phyloP scores from a whole-genome alignment of 2,113 vertebrate genomes.

The Uria lomvia region DNA sequence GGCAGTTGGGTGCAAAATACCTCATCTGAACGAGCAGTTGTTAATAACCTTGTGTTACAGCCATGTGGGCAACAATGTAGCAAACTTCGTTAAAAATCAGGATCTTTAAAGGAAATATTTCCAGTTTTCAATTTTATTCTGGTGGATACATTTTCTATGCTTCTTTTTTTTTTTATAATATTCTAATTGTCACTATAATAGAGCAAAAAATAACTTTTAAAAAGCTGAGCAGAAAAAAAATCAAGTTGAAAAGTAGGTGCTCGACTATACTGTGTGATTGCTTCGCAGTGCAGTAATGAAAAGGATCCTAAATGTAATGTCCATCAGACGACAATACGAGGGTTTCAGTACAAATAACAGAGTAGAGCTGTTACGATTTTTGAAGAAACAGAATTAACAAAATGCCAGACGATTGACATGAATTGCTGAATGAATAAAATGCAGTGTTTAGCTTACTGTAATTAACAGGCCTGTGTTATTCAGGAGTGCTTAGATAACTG shows the following conservation, averaged over 20 bases:
- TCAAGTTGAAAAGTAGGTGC: not conserved
- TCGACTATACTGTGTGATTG: not conserved
- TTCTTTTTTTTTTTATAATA: not conserved
- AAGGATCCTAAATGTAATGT: not conserved
- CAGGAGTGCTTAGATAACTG: not conserved
- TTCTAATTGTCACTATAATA: not conserved
- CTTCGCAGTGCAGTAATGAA: not conserved
- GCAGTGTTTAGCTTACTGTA: not conserved
- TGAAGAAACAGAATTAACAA: not conserved
- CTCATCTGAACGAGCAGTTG: not conserved
- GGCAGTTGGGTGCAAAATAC: conserved; percentile 20
- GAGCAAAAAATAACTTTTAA: not conserved
- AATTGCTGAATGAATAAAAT: not conserved
- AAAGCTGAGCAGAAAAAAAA: not conserved
- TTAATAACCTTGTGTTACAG: conserved; percentile 2
- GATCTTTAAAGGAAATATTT: not conserved
- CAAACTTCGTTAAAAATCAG: not conserved
- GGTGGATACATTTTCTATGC: not conserved
- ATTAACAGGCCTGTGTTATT: not conserved
- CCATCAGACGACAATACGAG: not conserved
- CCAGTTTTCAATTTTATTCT: not conserved
- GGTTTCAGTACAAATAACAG: not conserved
- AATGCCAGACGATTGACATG: not conserved
- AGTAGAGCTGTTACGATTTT: not conserved
- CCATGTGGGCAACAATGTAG: not conserved